Evolutionary conservation across 2,888 invertebrate species (phyloP).

Genomic region (Drosophila leonis): DNA sequence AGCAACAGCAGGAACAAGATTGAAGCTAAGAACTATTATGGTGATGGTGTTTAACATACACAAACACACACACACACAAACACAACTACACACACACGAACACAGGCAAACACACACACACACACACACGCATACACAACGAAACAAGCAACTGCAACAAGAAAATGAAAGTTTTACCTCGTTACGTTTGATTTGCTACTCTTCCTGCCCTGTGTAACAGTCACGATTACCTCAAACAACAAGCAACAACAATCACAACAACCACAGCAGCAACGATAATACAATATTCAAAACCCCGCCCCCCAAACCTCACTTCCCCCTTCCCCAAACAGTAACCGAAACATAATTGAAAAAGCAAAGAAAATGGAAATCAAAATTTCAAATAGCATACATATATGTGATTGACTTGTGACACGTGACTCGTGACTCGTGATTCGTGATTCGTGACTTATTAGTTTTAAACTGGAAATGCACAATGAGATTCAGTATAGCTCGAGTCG

Average conservation of each 20-base stretch:
- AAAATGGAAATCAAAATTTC: background rate
- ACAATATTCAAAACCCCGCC: conserved; percentile 8
- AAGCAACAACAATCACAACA: conserved; percentile 46
- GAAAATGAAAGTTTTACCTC: conserved; percentile 15
- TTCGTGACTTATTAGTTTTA: background rate
- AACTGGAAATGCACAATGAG: background rate
- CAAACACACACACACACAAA: conserved; percentile 32
- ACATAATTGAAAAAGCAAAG: background rate
- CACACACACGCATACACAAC: conserved; percentile 9
- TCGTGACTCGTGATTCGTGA: background rate
- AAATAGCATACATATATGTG: background rate
- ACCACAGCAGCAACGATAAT: conserved; percentile 38
- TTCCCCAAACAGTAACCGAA: background rate
- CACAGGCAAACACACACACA: conserved; percentile 37
- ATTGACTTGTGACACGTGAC: background rate
- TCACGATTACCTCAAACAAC: conserved; percentile 49
- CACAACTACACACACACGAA: conserved; percentile 13
- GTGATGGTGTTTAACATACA: conserved; percentile 67
- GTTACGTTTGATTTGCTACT: conserved; percentile 40
- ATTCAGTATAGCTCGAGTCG: background rate
- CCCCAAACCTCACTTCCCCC: background rate
- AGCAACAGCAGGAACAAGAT: conserved; percentile 22
- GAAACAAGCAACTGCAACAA: conserved; percentile 7
- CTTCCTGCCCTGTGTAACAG: conserved; percentile 58
- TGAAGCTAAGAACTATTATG: conserved; percentile 46